phyloP scores from a whole-genome alignment of 1,140 invertebrate species.

The Bombus waltoni region DNA sequence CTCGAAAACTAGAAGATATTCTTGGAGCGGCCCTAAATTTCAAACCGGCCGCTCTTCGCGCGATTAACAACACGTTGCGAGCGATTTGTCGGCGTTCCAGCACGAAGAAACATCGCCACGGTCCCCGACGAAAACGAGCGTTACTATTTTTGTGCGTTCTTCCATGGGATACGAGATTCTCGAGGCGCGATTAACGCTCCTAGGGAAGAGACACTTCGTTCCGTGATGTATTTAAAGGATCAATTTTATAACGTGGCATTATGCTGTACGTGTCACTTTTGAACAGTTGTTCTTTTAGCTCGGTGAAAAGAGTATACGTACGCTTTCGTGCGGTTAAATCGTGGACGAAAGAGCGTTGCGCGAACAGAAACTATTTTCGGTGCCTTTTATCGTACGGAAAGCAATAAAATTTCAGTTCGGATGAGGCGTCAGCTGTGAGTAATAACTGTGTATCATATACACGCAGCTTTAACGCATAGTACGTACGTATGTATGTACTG shows the following conservation, averaged over 20 bases:
- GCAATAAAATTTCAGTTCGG: no score
- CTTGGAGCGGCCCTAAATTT: conserved; percentile 45
- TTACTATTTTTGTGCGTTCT: conserved; percentile 50
- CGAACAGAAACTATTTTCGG: background rate
- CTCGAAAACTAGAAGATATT: conserved; percentile 32
- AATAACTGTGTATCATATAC: no score
- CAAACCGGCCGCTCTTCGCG: conserved; percentile 29
- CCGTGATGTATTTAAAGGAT: conserved; percentile 33
- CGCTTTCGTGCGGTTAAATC: background rate
- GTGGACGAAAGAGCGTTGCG: background rate
- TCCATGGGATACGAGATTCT: conserved; percentile 13
- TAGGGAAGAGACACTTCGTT: background rate
- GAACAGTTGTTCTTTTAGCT: conserved; percentile 20
- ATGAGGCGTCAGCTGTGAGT: no score
- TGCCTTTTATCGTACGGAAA: background rate
- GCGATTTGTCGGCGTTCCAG: conserved; percentile 55
- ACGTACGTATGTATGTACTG: no score
- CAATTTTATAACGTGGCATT: conserved; percentile 47
- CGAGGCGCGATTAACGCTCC: conserved; percentile 34
- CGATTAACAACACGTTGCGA: conserved; percentile 55
- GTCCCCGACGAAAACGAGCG: conserved; percentile 45
- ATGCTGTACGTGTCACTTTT: conserved; percentile 29
- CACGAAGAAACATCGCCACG: conserved; percentile 48
- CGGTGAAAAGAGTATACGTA: background rate
- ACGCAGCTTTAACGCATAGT: no score